Evolutionary conservation across 2,797 vertebrate genomes (phyloP), one percentile per base, ranked within the genome.

Genomic region (Anableps anableps): DNA sequence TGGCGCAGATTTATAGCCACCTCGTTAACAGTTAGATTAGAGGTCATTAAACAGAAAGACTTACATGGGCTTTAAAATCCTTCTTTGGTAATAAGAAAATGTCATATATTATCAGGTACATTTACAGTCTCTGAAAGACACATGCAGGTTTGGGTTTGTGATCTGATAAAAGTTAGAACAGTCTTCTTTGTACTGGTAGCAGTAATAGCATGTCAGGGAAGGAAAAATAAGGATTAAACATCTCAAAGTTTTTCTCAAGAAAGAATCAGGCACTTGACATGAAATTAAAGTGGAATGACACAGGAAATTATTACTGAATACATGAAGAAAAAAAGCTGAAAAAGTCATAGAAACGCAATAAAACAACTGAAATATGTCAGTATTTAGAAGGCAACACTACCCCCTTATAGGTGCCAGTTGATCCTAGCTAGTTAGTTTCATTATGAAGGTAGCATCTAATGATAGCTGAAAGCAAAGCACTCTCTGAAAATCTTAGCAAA

Each of bases 21-120:
- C 11, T 74, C 43, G 71, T 31, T 70, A 34, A 72, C 74, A 83
- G 26, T 0, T 8, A 68, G 1, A n/a, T 62, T 13, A 74, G 48
- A 48, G 26, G 21, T 55, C 48, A 74, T 71, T 75, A 38, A 80
- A 70, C 58, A 51, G 31, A 43, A 68, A 43, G 5, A 74, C 21
- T 38, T 38, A 10, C 34, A 26, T 3, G 80, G 50, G 26, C 17
- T 83, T 76, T 19, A n/a, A 80, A 75, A 48, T 41, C 5, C 21
- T 71, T 17, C 21, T 29, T 19, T 14, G 0, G 17, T 55, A 11
- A 4, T 16, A 29, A 31, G 29, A 73, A 53, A n/a, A 1, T 70
- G 2, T 29, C 1, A 1, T 36, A 0, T 66, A 73, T 72, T 3
- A 6, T 34, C 0, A 48, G 1, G 78, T 36, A 34, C 26, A 60